phyloP scores from a whole-genome alignment of 2,797 vertebrate species.

The Scyliorhinus canicula region DNA sequence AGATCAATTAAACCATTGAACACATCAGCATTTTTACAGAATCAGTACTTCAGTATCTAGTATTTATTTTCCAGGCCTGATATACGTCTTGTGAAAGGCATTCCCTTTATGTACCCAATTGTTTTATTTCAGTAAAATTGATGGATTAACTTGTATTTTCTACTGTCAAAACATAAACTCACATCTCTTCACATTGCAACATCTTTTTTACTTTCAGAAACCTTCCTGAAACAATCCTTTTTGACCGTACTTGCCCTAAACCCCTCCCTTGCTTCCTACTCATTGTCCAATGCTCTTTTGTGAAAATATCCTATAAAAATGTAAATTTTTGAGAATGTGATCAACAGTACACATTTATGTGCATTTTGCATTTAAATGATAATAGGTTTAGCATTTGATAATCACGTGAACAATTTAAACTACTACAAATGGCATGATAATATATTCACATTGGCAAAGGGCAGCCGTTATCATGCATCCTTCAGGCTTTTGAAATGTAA shows the following conservation, averaged over 20 bases:
- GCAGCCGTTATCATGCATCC: neutral
- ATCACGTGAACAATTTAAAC: neutral
- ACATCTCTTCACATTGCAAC: neutral
- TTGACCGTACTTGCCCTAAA: neutral
- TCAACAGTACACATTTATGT: neutral
- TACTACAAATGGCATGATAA: neutral
- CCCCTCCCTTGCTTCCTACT: neutral
- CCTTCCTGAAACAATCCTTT: neutral
- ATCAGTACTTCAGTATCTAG: neutral
- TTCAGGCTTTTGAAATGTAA: neutral
- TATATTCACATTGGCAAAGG: neutral
- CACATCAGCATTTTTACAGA: too few relatives aligned
- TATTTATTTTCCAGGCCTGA: neutral
- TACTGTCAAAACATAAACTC: neutral
- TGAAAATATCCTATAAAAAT: neutral
- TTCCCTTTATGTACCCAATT: neutral
- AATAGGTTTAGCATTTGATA: neutral
- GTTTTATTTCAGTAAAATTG: neutral
- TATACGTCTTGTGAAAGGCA: too few relatives aligned
- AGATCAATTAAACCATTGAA: too few relatives aligned
- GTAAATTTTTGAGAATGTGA: neutral
- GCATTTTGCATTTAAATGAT: neutral
- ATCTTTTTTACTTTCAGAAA: neutral
- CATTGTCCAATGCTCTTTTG: neutral
- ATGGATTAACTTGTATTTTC: neutral